These are phyloP conservation scores for Ardeotis arabs DNA, from an alignment of 2,113 vertebrate genomes.

Conservation along the genomic window DNA sequence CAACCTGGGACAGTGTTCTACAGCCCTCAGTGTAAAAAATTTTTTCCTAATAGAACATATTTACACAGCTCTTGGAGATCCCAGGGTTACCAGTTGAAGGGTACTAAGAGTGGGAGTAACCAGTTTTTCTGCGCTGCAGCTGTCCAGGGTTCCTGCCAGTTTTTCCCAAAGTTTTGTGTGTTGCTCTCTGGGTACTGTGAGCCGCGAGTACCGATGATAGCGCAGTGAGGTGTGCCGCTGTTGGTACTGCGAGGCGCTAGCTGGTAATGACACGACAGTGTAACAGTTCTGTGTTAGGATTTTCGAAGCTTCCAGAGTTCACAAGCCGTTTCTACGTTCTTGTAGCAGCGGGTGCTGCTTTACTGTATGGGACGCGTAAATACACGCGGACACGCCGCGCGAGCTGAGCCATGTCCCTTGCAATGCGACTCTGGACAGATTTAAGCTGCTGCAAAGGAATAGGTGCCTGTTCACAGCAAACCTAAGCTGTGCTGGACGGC, in stretches of 20 bases:
- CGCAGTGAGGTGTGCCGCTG: rapidly evolving
- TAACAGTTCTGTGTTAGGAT: neutral
- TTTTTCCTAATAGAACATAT: too few species aligned
- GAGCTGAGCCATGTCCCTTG: neutral
- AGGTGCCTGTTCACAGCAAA: rapidly evolving
- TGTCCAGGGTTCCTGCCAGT: neutral
- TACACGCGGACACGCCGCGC: rapidly evolving
- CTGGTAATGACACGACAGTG: rapidly evolving
- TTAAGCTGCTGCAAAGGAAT: neutral
- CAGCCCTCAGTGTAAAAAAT: too few species aligned
- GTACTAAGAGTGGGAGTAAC: neutral
- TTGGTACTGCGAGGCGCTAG: rapidly evolving
- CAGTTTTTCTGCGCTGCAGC: neutral
- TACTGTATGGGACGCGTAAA: too few species aligned
- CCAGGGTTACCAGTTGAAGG: neutral
- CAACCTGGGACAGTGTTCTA: too few species aligned
- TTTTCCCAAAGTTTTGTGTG: neutral
- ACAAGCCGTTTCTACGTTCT: rapidly evolving
- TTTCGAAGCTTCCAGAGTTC: neutral
- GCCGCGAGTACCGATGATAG: rapidly evolving
- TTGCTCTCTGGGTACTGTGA: neutral
- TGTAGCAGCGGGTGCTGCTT: too few species aligned
- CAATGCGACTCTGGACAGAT: neutral
- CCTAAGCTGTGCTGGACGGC: neutral
- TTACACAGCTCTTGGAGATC: neutral